A percentile compares a stretch with the other conserved stretches of the same genome.
These are phyloP conservation scores for Venustoraphidia nigricollis DNA, from an alignment of 2,888 invertebrate species.

Conservation along the genomic window DNA sequence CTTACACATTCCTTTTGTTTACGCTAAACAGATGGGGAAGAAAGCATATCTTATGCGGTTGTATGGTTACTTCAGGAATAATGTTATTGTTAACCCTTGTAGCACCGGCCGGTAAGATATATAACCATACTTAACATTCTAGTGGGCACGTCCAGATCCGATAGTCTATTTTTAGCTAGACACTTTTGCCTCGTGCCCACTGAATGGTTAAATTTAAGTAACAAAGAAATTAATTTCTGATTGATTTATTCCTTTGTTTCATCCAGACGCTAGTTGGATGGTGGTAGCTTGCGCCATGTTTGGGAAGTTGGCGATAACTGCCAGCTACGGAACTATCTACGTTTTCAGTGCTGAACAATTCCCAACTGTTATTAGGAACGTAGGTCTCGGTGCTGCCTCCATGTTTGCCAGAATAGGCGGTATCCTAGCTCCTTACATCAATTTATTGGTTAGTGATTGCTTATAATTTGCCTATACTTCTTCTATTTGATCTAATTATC, in stretches of 20 bases:
- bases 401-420: conserved; percentile 46
- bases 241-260: background rate
- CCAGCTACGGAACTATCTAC: conserved; percentile 58
- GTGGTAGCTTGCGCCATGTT: conserved; percentile 47
- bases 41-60: conserved; percentile 48
- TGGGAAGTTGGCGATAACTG: conserved; percentile 56
- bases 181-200: background rate
- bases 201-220: background rate
- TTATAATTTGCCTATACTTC: background rate
- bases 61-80: conserved; percentile 46
- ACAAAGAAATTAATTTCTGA: too few species aligned
- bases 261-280: conserved; percentile 36
- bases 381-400: conserved; percentile 45
- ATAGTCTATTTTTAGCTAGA: background rate
- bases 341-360: conserved; percentile 61
- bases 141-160: background rate
- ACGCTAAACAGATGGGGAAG: conserved; percentile 56
- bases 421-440: conserved; percentile 42
- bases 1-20: conserved; percentile 46
- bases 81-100: conserved; percentile 39
- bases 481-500: conserved; percentile 1
- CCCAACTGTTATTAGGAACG: conserved; percentile 53
- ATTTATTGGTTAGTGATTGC: conserved; percentile 30
- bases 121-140: background rate
- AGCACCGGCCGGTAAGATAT: conserved; percentile 35